Base-by-base conservation (phyloP, 2,113 vertebrate genomes). In the Rhinolophus sinicus region DNA sequence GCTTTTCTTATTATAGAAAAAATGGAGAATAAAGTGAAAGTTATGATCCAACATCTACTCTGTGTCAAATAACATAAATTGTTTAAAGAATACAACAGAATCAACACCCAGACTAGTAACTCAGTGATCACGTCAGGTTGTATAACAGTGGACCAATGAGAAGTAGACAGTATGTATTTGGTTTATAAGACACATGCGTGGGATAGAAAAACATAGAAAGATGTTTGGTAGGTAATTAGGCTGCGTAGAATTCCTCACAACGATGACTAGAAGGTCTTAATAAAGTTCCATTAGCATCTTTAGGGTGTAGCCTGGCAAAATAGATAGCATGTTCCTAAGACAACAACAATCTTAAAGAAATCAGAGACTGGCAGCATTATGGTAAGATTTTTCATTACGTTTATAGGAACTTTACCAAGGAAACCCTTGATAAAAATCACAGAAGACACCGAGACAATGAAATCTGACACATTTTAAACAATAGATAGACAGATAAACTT, bases 361-460 rank as follows among this genome's bases (percentile, higher is more conserved):
- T 50, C 24, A 38, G 85, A 92, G 83, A 77, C 40, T 22, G 56
- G 54, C 40, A 73, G 70, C 30, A 85, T 95, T 62, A 67, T 33
- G 60, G 28, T 11, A 47, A 88, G 62, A 24, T 76, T 94, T 89
- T 75, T 56, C 24, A 54, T 40, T 83, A 77, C 6, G 70, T 97
- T 83, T 70, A 81, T 1, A 86, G 56, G 90, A 64, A 38, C 62
- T 86, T 56, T 12, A 64, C 33, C 47, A 52, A 92, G 50, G 26
- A 95, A 91, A 64, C 22, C 33, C 58, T 90, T 80, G 73, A 70
- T 76, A 83, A 96, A 96, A 94, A 76, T 95, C 93, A 84, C 58
- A 86, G 54, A 50, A 60, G 72, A 35, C 8, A n/a, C 33, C 44
- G 33, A 64, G 65, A 90, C 90, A 54, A 87, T 65, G 85, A 88